A percentile compares a stretch with the other conserved stretches of the same genome.
These are phyloP conservation scores for Artibeus lituratus DNA, from an alignment of 2,797 vertebrate genomes.

Conservation along the genomic window DNA sequence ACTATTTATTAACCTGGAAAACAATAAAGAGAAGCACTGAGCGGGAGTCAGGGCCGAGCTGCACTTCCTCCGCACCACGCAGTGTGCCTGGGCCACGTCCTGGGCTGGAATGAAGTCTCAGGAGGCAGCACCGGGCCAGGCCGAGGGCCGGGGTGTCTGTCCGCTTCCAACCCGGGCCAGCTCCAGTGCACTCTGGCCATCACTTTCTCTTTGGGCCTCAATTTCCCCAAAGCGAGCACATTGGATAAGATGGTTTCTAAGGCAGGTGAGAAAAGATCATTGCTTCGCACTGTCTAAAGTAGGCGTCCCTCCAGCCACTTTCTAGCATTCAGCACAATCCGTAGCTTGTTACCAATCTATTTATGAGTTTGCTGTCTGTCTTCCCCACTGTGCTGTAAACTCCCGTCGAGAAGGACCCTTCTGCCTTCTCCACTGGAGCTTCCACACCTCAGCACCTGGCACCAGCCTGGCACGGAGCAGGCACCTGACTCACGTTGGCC, in stretches of 20 bases:
- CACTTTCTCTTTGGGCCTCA: neutral
- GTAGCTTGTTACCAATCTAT: neutral
- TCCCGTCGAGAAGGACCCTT: neutral
- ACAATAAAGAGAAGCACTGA: slow-evolving; percentile 42
- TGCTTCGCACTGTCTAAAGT: neutral
- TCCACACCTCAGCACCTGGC: neutral
- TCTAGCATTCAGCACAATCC: neutral
- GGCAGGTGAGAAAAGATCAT: neutral
- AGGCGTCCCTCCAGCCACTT: neutral
- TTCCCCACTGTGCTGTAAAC: neutral
- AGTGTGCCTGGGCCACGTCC: neutral
- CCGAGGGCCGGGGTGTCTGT: neutral
- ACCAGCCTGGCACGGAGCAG: neutral
- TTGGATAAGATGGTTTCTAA: neutral
- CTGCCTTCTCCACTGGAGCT: neutral
- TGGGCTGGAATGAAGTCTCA: neutral
- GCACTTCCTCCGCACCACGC: neutral
- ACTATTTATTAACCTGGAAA: slow-evolving; percentile 73
- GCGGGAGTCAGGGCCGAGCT: neutral
- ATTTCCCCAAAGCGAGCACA: neutral
- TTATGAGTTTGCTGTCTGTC: neutral
- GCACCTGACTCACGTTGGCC: neutral
- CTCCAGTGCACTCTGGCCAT: neutral
- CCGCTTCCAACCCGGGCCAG: neutral
- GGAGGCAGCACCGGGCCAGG: neutral